Conservation (phyloP, 1,140 invertebrate species). For the Pachypeltis micranthus region DNA sequence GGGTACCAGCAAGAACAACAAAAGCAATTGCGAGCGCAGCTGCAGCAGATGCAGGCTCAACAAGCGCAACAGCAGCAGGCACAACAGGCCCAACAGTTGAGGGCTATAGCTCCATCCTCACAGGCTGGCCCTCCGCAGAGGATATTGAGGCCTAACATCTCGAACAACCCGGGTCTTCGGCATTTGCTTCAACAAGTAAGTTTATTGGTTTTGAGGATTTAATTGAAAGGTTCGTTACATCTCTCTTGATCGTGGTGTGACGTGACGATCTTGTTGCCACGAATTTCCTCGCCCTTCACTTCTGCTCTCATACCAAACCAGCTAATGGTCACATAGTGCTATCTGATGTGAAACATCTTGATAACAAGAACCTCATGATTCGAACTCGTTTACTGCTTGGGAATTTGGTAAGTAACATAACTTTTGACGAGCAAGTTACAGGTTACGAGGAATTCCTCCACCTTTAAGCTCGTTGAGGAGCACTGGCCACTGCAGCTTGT, state of each 20-base stretch:
- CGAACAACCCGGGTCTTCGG: slow-evolving; percentile 52
- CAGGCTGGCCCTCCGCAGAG: slow-evolving; percentile 36
- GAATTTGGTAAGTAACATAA: too few species aligned
- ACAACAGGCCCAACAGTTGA: slow-evolving; percentile 29
- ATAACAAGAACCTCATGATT: too few species aligned
- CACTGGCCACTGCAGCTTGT: too few species aligned
- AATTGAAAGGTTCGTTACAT: neutral
- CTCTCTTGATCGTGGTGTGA: neutral
- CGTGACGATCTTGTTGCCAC: neutral
- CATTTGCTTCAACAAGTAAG: slow-evolving; percentile 54
- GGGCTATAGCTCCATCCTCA: slow-evolving; percentile 22
- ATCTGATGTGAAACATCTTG: neutral
- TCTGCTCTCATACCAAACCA: neutral
- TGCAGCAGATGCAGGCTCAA: slow-evolving; percentile 28
- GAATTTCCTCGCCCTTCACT: neutral
- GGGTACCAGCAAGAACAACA: slow-evolving; percentile 28
- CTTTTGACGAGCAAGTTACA: too few species aligned
- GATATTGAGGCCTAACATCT: slow-evolving; percentile 49
- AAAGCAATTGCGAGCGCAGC: slow-evolving; percentile 29
- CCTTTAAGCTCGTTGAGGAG: too few species aligned
- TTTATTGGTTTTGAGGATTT: neutral
- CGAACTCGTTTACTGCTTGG: too few species aligned
- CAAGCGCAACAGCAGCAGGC: slow-evolving; percentile 23
- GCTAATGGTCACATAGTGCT: neutral
- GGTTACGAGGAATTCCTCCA: too few species aligned